A percentile compares a stretch with the other conserved stretches of the same genome.
Conservation (phyloP, 2,888 invertebrate genomes). For the Philhelius pedissequus region DNA sequence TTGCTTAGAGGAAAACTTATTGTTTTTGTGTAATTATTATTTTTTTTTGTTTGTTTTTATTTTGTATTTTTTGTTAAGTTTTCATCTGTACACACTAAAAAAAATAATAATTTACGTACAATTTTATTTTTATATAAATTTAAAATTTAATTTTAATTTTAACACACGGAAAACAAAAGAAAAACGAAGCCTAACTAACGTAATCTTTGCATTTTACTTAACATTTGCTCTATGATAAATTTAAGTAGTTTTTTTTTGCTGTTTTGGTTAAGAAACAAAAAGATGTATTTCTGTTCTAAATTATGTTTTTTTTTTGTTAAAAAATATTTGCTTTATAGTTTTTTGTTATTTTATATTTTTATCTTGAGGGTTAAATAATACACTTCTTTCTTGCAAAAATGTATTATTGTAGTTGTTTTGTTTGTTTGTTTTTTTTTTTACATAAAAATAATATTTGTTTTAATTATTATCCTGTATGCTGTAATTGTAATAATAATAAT, state of each 20-base stretch:
- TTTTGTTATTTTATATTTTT: slow-evolving; percentile 36
- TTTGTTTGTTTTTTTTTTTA: slow-evolving; percentile 45
- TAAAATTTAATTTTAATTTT: slow-evolving; percentile 5
- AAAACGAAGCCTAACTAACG: slow-evolving; percentile 36
- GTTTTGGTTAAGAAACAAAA: slow-evolving; percentile 18
- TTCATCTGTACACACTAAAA: slow-evolving; percentile 58
- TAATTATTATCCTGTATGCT: slow-evolving; percentile 72
- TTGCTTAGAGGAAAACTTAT: slow-evolving; percentile 65
- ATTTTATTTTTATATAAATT: slow-evolving; percentile 1
- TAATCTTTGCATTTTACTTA: slow-evolving; percentile 30
- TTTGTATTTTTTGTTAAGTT: slow-evolving; percentile 33
- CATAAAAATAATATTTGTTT: slow-evolving; percentile 70
- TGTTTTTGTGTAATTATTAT: slow-evolving; percentile 58
- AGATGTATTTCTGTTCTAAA: neutral
- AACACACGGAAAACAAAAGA: slow-evolving; percentile 32
- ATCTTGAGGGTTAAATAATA: slow-evolving; percentile 54
- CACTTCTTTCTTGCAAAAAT: slow-evolving; percentile 55
- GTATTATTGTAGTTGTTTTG: slow-evolving; percentile 69
- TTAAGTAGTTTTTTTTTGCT: slow-evolving; percentile 17
- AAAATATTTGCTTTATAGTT: slow-evolving; percentile 52
- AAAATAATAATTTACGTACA: slow-evolving; percentile 32
- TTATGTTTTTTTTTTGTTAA: slow-evolving; percentile 18
- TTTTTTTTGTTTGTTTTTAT: slow-evolving; percentile 19
- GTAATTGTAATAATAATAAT: slow-evolving; percentile 77
- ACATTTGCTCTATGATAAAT: slow-evolving; percentile 4